phyloP scores from a whole-genome alignment of 2,888 invertebrate species.

The Eupithecia subfuscata region DNA sequence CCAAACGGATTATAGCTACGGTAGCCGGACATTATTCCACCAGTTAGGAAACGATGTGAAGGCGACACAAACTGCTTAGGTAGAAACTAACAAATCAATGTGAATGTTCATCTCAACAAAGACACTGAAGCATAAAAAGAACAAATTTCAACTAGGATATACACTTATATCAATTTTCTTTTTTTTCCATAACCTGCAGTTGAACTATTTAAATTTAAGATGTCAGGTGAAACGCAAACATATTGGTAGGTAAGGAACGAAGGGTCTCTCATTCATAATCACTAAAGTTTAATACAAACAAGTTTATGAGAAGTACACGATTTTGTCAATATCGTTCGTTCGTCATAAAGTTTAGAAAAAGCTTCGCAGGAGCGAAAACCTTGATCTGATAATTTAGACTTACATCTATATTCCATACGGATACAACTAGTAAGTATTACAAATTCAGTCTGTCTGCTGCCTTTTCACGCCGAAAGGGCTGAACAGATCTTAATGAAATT shows the following conservation, averaged over 20 bases:
- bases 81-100: neutral
- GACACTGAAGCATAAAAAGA: no score
- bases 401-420: neutral
- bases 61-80: neutral
- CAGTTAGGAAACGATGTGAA: neutral
- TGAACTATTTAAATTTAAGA: neutral
- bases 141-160: no score
- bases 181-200: no score
- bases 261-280: neutral
- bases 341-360: no score
- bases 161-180: no score
- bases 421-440: no score
- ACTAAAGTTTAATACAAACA: neutral
- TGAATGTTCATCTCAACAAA: no score
- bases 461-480: no score
- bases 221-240: neutral
- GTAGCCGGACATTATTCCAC: slow-evolving; percentile 1
- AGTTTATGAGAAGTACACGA: neutral
- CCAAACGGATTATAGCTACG: neutral
- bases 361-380: neutral
- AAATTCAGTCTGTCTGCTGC: no score
- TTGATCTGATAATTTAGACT: neutral
- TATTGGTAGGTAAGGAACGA: neutral
- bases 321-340: no score
- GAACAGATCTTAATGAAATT: no score